A percentile compares a stretch with the other conserved stretches of the same genome.
Conservation (phyloP, 1,140 invertebrate species). For the Aphelenchoides fujianensis region DNA sequence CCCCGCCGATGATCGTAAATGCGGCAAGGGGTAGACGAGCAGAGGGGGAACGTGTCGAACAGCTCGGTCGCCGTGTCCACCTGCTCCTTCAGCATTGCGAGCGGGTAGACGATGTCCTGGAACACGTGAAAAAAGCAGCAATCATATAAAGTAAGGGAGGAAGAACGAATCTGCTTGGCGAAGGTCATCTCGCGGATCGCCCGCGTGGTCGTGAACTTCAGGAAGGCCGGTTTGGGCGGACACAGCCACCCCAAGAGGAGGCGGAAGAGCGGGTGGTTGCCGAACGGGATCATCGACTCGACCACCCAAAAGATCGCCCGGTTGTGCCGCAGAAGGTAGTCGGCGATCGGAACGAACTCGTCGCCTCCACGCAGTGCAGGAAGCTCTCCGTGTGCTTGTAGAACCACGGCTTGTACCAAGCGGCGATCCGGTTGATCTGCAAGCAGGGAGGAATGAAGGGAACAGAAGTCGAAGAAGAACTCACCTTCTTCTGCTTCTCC, state of each 20-base stretch:
- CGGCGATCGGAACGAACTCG: conserved; percentile 67
- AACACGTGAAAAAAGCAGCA: conserved; percentile 66
- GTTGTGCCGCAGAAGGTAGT: conserved; percentile 67
- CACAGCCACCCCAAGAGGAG: conserved; percentile 76
- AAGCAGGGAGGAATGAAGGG: conserved; percentile 19
- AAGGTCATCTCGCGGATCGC: conserved; percentile 67
- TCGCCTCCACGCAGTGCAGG: conserved; percentile 63
- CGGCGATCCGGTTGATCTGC: conserved; percentile 65
- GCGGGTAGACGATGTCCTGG: conserved; percentile 68
- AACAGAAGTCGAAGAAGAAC: background rate
- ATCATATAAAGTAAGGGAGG: no score
- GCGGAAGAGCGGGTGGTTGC: conserved; percentile 69
- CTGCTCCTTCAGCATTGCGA: conserved; percentile 63
- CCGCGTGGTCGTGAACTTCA: conserved; percentile 71
- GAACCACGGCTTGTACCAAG: conserved; percentile 70
- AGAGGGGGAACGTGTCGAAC: conserved; percentile 67
- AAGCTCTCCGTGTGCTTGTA: conserved; percentile 69
- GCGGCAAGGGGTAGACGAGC: conserved; percentile 68
- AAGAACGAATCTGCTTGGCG: conserved; percentile 63
- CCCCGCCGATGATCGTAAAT: conserved; percentile 66
- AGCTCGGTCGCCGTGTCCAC: conserved; percentile 65
- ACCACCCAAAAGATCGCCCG: conserved; percentile 69
- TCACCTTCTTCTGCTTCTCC: conserved; percentile 44
- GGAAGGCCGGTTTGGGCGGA: conserved; percentile 76
- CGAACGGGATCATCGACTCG: conserved; percentile 79